Evolutionary conservation across 2,888 invertebrate genomes (phyloP).

Genomic region (Torymus tubicola): DNA sequence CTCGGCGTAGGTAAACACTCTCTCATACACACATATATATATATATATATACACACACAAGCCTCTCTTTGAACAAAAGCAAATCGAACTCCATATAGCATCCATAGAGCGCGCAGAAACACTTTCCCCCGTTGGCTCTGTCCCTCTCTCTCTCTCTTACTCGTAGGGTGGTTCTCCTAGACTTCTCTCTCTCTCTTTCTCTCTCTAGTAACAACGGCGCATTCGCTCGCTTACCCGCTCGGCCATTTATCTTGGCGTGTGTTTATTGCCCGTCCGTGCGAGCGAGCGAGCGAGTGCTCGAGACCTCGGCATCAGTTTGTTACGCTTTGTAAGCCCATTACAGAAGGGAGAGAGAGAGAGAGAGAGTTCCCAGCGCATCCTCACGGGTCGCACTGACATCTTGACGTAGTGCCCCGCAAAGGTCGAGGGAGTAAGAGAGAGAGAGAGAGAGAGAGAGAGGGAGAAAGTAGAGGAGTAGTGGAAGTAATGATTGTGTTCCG

Average conservation of each 20-base stretch:
- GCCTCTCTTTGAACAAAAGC: not conserved
- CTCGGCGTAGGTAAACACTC: constrained; percentile 10
- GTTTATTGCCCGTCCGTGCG: constrained; percentile 74
- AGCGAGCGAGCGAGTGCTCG: not conserved
- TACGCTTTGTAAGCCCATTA: constrained; percentile 77
- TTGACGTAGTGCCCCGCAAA: constrained; percentile 76
- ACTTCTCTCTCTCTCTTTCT: constrained; percentile 1
- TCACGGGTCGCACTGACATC: constrained; percentile 69
- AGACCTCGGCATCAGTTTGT: constrained; percentile 70
- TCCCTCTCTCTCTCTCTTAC: not conserved
- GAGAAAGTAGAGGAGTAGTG: constrained; percentile 1
- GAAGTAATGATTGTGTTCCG: constrained; percentile 28
- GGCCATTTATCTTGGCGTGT: constrained; percentile 75
- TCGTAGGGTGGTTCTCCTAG: constrained; percentile 1
- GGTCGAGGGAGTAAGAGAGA: constrained; percentile 62
- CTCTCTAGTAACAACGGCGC: not conserved
- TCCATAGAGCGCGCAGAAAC: constrained; percentile 19
- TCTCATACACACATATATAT: not conserved
- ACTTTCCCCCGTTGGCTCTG: constrained; percentile 28
- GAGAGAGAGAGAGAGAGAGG: not conserved
- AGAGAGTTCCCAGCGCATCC: constrained; percentile 42
- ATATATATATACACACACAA: no score
- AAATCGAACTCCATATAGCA: not conserved
- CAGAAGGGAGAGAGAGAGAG: constrained; percentile 50
- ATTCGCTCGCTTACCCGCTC: not conserved